Base-by-base conservation (phyloP, 2,888 invertebrate species). In the Matsumyia berberina region DNA sequence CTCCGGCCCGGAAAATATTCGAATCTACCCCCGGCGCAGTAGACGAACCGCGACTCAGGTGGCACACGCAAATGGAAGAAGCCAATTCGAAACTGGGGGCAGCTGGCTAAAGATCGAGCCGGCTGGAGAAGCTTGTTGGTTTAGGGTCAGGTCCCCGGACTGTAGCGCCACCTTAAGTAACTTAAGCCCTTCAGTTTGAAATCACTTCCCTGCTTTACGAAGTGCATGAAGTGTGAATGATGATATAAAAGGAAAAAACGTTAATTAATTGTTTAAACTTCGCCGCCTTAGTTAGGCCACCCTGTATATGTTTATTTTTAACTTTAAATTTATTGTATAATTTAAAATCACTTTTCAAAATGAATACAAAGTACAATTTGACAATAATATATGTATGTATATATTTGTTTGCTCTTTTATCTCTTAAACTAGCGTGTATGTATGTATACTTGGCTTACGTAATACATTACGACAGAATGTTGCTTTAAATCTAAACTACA, bases 271-370 rank as follows among this genome's bases (percentile, higher is more conserved):
- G n/a, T n/a, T 44, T 67, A 37, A 35, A 15, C 39, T 7, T 58
- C 35, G 58, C 15, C 24, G 4, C 24, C 24, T 24, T 24, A 24
- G 24, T 24, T 24, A 24, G 24, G 24, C 24, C 24, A 24, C 33
- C 49, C 29, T 39, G 64, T 19, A 49, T 42, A 19, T 17, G 17
- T 51, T n/a, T 58, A 12, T 42, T 49, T 72, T 62, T 11, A 60
- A 51, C 24, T 24, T 31, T 31, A 29, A 6, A 39, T 81, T 49
- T 76, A 29, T 42, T 79, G 60, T 79, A 73, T 73, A 73, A 49
- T 62, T 74, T 72, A 83, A 83, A 83, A 78, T 83, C 73, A 49
- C 78, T 83, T 78, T 78, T 73, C 44, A 39, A 83, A 83, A 73
- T 53, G 55, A 55, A 46, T 76, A 70, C 51, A 73, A 80, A 69